Evolutionary conservation across 2,797 vertebrate genomes (phyloP).

Genomic region (Sitta carolinensis): DNA sequence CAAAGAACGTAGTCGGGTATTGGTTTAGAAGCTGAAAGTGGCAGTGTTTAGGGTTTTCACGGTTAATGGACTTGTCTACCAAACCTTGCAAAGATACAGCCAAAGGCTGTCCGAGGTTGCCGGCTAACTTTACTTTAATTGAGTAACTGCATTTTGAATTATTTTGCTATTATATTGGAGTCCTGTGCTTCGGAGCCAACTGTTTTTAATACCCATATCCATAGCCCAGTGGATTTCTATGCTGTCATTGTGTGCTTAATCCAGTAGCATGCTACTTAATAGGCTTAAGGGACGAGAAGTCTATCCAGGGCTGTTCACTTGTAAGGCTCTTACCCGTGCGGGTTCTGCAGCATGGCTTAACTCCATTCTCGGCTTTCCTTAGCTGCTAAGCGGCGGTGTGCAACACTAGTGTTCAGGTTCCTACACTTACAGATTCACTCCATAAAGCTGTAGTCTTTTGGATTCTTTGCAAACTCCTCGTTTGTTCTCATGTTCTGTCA

Average conservation of each 20-base stretch:
- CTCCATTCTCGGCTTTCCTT: constrained; percentile 30
- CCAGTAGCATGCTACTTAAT: constrained; percentile 71
- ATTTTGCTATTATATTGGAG: constrained; percentile 74
- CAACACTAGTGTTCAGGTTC: constrained; percentile 52
- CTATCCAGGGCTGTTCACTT: constrained; percentile 53
- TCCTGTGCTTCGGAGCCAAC: constrained; percentile 76
- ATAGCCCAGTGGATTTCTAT: constrained; percentile 73
- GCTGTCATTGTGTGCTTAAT: constrained; percentile 69
- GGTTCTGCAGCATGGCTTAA: constrained; percentile 57
- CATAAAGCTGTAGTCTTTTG: constrained; percentile 55
- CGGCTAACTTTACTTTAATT: constrained; percentile 76
- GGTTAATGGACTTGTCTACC: constrained; percentile 80
- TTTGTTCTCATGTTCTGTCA: constrained; percentile 55
- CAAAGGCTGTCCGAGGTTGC: constrained; percentile 78
- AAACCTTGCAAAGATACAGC: constrained; percentile 68
- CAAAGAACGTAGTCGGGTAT: constrained; percentile 87
- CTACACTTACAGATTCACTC: constrained; percentile 30
- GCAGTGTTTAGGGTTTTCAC: constrained; percentile 82
- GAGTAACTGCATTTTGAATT: constrained; percentile 75
- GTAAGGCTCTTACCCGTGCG: constrained; percentile 53
- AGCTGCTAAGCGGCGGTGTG: constrained; percentile 43
- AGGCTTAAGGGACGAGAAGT: constrained; percentile 64
- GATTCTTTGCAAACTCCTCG: constrained; percentile 37
- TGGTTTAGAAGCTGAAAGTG: constrained; percentile 88
- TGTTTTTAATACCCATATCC: constrained; percentile 73